phyloP scores from a whole-genome alignment of 2,113 vertebrate species.

The Coregonus clupeaformis region DNA sequence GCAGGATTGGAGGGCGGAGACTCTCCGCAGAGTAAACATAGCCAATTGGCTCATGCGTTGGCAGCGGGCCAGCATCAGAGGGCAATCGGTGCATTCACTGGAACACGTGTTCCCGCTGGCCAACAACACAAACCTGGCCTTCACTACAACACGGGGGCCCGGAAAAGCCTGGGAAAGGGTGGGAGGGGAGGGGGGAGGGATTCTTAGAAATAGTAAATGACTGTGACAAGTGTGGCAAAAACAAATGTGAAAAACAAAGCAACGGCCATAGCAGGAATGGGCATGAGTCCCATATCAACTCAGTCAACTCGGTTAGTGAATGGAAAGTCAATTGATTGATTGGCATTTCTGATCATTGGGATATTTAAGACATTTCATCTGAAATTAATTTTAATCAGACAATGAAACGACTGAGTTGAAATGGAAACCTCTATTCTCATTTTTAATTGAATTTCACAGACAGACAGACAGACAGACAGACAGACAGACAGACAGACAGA shows the following conservation, averaged over 20 bases:
- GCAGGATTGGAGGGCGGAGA: neutral
- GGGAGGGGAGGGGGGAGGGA: neutral
- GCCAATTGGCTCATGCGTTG: conserved; percentile 30
- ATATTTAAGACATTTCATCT: too few species aligned
- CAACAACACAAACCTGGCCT: conserved; percentile 51
- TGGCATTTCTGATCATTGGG: neutral
- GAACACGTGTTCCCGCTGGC: conserved; percentile 42
- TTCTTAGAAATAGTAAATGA: conserved; percentile 63
- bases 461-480: too few species aligned
- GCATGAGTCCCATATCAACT: neutral
- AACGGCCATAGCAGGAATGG: neutral
- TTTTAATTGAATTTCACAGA: too few species aligned
- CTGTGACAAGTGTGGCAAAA: conserved; percentile 41
- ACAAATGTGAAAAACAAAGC: conserved; percentile 25
- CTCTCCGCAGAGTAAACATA: conserved; percentile 35
- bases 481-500: too few species aligned
- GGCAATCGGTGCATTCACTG: conserved; percentile 39
- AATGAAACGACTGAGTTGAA: neutral
- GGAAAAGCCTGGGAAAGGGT: neutral
- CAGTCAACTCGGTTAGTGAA: neutral
- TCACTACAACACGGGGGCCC: neutral
- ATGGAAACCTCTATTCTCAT: neutral
- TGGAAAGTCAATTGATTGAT: neutral
- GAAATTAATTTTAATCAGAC: neutral
- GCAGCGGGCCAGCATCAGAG: conserved; percentile 20